A percentile compares a stretch with the other conserved stretches of the same genome.
These are phyloP conservation scores for Apeltes quadracus DNA, from an alignment of 2,113 vertebrate genomes.

Conservation along the genomic window DNA sequence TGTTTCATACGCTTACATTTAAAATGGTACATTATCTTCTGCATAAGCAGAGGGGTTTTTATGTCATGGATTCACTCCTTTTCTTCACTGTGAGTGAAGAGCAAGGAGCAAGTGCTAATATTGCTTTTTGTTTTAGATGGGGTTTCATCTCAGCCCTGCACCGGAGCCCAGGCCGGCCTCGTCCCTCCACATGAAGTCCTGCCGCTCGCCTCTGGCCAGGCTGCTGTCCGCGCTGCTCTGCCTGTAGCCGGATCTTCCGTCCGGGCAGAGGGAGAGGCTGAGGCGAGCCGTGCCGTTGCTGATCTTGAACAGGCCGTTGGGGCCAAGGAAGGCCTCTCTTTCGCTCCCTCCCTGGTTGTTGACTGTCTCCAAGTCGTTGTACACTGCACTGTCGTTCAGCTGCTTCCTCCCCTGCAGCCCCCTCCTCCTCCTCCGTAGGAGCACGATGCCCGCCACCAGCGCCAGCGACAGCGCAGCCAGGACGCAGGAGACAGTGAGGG, in stretches of 20 bases:
- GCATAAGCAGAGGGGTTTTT: slow-evolving; percentile 27
- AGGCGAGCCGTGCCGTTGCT: slow-evolving; percentile 78
- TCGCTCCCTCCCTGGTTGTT: slow-evolving; percentile 81
- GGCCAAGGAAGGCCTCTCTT: slow-evolving; percentile 78
- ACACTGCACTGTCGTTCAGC: slow-evolving; percentile 75
- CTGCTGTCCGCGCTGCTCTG: slow-evolving; percentile 57
- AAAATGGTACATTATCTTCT: slow-evolving; percentile 15
- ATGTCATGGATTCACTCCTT: slow-evolving; percentile 36
- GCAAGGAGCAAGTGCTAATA: slow-evolving; percentile 73
- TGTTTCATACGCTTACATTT: slow-evolving; percentile 27
- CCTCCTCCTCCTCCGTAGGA: slow-evolving; percentile 75
- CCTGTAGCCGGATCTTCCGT: slow-evolving; percentile 59
- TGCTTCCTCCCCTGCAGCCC: slow-evolving; percentile 74
- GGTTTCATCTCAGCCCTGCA: slow-evolving; percentile 70
- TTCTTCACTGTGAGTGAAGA: slow-evolving; percentile 33
- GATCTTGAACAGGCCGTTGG: slow-evolving; percentile 77
- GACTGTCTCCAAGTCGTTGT: slow-evolving; percentile 81
- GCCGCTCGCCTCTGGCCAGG: slow-evolving; percentile 55
- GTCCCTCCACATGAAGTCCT: slow-evolving; percentile 79
- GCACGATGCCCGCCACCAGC: slow-evolving; percentile 76
- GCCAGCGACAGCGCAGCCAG: slow-evolving; percentile 81
- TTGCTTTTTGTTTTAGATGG: slow-evolving; percentile 10
- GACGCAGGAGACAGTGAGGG: slow-evolving; percentile 80
- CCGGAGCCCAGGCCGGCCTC: slow-evolving; percentile 55
- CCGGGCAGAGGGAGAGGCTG: slow-evolving; percentile 70